Evolutionary conservation across 1,140 invertebrate genomes (phyloP), one percentile per base, ranked within the genome.

Genomic region (Ridgeia piscesae): DNA sequence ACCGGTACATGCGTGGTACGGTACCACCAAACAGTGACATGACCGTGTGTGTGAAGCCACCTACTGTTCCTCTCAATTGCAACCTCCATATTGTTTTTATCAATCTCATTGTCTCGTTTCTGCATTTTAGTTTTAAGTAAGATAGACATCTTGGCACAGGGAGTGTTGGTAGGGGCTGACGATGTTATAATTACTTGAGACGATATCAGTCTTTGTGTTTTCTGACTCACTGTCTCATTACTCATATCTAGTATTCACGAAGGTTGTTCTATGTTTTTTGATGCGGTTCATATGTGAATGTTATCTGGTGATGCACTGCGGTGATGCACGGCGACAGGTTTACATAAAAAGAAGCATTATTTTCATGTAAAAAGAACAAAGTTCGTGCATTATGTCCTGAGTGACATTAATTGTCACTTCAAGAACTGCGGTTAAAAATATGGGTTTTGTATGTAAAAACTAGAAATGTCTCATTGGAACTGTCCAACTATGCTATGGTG

Each of bases 51-150:
- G 58, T 77, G 27, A 77, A 17, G 17, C 58, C 58, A 77, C 0
- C 58, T 21, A 77, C 8, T 77, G 17, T 77, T 77, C 27, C 27
- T 31, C 27, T 17, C 27, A 2, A 31, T 77, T 77, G 58, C 58
- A 77, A 27, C 58, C 58, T 6, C 58, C 27, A 31, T 77, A 77
- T 77, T 77, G 58, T 77, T 77, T 77, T 77, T 77, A 77, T 77
- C 14, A 77, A 21, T 77, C 6, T 4, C 58, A 77, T 77, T 77
- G 58, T 77, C 34, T 88, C 93, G 33, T 58, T 89, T 92, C 35
- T 34, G 35, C 92, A 91, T 11, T 92, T 91, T 91, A 35, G 91
- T 91, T n/a, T 34, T 92, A 48, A 88, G 33, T 48, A 92, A 33
- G 89, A 90, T 33, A 88, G 33, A 33, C 35, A 91, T 77, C 58